Evolutionary conservation across 2,797 vertebrate species (phyloP).

Genomic region (Hydrolagus colliei): DNA sequence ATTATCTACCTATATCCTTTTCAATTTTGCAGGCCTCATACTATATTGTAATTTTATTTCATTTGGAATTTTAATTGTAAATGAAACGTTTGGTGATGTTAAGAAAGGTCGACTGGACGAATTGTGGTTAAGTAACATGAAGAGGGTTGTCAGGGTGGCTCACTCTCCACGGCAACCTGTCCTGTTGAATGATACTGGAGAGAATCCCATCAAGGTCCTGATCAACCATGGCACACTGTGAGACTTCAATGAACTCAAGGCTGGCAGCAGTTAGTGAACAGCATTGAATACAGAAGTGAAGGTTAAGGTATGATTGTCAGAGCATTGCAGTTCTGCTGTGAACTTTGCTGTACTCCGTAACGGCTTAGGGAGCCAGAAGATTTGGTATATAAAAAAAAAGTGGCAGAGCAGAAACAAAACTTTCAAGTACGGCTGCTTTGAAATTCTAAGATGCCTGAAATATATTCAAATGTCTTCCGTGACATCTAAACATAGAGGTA

Average conservation of each 20-base stretch:
- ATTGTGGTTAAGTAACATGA: not conserved
- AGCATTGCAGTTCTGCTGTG: not conserved
- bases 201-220: not conserved
- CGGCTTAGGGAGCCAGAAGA: not conserved
- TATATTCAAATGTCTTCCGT: not conserved
- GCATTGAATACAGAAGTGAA: not conserved
- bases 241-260: conserved; percentile 21
- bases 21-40: not conserved
- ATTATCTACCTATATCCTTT: not conserved
- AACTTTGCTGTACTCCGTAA: too few species aligned
- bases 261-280: not conserved
- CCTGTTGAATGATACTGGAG: not conserved
- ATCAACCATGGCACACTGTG: conserved; percentile 11
- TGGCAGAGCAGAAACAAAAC: not conserved
- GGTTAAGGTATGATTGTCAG: not conserved
- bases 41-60: not conserved
- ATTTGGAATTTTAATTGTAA: not conserved
- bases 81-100: not conserved
- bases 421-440: not conserved
- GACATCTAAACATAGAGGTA: not conserved
- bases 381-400: not conserved
- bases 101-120: not conserved
- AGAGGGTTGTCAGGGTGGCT: not conserved
- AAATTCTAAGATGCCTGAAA: not conserved
- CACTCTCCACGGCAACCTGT: not conserved